Conservation (phyloP, 2,797 vertebrate genomes). For the Apogon hyalosoma region DNA sequence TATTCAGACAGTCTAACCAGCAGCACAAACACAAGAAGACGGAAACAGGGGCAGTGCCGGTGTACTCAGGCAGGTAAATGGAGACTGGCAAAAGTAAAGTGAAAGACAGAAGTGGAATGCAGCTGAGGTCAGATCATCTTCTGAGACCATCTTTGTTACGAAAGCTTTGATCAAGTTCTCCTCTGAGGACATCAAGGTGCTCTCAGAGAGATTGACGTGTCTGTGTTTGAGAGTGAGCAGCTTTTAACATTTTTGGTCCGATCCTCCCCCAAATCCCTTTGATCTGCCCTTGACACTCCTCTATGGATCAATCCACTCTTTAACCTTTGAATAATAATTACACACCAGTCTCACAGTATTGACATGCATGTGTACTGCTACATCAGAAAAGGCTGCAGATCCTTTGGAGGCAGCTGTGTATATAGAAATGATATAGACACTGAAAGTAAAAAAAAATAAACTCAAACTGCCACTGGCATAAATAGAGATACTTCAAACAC, state of each 20-base stretch:
- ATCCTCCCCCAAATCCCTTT: conserved; percentile 80
- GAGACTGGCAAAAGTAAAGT: conserved; percentile 69
- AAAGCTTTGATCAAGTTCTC: conserved; percentile 81
- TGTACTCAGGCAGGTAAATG: conserved; percentile 75
- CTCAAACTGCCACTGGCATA: conserved; percentile 61
- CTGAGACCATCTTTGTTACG: conserved; percentile 78
- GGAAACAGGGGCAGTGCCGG: conserved; percentile 50
- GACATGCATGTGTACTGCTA: conserved; percentile 60
- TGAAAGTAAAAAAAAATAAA: conserved; percentile 18
- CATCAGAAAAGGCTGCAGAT: conserved; percentile 49
- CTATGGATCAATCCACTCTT: conserved; percentile 77
- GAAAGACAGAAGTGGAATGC: conserved; percentile 72
- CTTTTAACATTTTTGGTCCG: conserved; percentile 81
- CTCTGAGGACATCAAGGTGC: conserved; percentile 82
- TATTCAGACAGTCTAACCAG: conserved; percentile 77
- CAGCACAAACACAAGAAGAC: conserved; percentile 75
- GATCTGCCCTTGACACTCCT: conserved; percentile 82
- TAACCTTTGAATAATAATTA: conserved; percentile 81
- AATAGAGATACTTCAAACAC: conserved; percentile 66
- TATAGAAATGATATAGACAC: conserved; percentile 55
- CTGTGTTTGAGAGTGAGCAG: conserved; percentile 70
- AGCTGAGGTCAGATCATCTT: conserved; percentile 80
- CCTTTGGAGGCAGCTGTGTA: conserved; percentile 55
- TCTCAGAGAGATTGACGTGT: conserved; percentile 75
- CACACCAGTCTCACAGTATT: conserved; percentile 67